A percentile compares a stretch with the other conserved stretches of the same genome.
Conservation (phyloP, 1,140 invertebrate genomes). For the Phymorhynchus buccinoides region DNA sequence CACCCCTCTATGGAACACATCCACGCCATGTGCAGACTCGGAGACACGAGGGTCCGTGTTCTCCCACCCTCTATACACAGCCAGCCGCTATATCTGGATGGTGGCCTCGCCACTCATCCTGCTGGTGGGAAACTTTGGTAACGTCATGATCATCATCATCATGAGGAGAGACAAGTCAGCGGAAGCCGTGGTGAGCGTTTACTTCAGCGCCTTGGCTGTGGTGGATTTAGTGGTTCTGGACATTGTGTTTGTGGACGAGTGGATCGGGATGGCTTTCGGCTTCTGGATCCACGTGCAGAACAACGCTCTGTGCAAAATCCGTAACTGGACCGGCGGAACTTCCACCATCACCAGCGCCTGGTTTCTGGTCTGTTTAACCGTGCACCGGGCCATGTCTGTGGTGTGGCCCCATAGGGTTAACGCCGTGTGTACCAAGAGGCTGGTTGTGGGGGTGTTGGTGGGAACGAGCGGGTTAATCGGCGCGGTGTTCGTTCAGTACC, state of each 20-base stretch:
- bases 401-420: constrained; percentile 24
- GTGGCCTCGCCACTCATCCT: neutral
- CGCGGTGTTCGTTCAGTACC: neutral
- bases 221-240: constrained; percentile 1
- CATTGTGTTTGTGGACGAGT: neutral
- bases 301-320: constrained; percentile 20
- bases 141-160: constrained; percentile 12
- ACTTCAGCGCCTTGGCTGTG: constrained; percentile 18
- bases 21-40: too few relatives aligned
- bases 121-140: neutral
- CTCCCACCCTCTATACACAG: neutral
- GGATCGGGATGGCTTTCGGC: neutral
- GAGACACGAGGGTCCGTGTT: neutral
- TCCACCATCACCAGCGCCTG: constrained; percentile 28
- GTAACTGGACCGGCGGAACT: constrained; percentile 30
- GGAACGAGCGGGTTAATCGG: neutral
- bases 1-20: too few relatives aligned
- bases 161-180: neutral
- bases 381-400: constrained; percentile 41
- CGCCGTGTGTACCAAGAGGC: neutral
- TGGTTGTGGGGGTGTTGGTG: neutral
- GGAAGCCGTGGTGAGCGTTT: neutral
- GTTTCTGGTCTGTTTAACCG: constrained; percentile 37
- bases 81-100: neutral
- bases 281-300: constrained; percentile 6